Base-by-base conservation (phyloP, 1,140 invertebrate genomes). In the Cyphomyrmex costatus region DNA sequence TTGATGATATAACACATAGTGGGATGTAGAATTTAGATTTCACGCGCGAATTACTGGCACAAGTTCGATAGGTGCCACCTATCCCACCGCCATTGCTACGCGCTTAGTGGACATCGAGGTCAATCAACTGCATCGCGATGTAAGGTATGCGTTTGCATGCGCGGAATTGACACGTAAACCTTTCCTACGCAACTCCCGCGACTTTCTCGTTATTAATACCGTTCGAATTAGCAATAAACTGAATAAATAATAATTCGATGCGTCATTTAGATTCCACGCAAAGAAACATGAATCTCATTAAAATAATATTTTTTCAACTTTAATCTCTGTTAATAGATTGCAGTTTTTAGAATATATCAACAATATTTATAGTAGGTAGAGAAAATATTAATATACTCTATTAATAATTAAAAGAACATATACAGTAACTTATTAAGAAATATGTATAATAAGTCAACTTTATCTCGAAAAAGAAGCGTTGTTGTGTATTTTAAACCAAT, bases 91-190 rank as follows among this genome's bases (percentile, higher is more conserved):
- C 70, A 77, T 77, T 24, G 63, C 58, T 77, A 66, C 60, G 58
- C 27, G 77, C 74, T 77, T 56, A 53, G 58, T 86, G 78, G 14
- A 79, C 78, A 86, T 24, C 58, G 88, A 87, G 91, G 90, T 91
- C 91, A 91, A 82, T 91, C 91, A 91, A 91, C 90, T 91, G 88
- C 85, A 84, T 82, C 80, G 78, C 89, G 78, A 91, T 86, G 86
- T 74, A 84, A 82, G 61, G 79, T 86, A 84, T 89, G 86, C 83
- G 56, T 80, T 88, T 88, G 74, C 80, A 58, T 76, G 82, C 51
- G 30, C 58, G 14, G 36, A 16, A 86, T 88, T 86, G 88, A 86
- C 73, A 65, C 49, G 60, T 8, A 51, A 76, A 73, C 27, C 58
- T 51, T 61, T 65, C 36, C 14, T 74, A 77, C 51, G 30, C 21